Base-by-base conservation (phyloP, 2,797 vertebrate genomes). In the Labeo calbasu region DNA sequence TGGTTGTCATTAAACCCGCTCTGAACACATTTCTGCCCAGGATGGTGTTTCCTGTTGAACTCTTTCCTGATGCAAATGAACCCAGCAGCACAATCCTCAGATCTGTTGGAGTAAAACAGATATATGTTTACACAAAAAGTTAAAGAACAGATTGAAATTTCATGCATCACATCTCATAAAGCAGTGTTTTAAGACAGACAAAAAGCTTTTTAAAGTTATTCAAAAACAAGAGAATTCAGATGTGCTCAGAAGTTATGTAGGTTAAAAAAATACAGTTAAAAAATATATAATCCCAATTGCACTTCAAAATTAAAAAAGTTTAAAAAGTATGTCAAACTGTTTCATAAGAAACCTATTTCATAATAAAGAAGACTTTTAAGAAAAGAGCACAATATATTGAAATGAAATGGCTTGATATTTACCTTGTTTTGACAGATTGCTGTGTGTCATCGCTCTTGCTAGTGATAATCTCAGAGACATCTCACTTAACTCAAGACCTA, bases 11-110 rank as follows among this genome's bases (percentile, higher is more conserved):
- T 8, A 25, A 11, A 8, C 14, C 19, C 0, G 36, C 36, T 25
- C 1, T 12, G 23, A 82, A 82, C 3, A 10, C 53, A 2, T 82
- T 15, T 59, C 53, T 48, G 1, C 55, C 53, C 55, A 82, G 55
- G 69, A 82, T 82, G 53, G 80, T 82, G 80, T 82, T 82, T 63
- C 40, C 80, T 1, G 80, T 14, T 28, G 61, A 63, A 15, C 61
- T 63, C 14, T 63, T 63, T 13, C 61, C 61, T 63, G 61, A 2
- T 48, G 6, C n/a, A 36, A 73, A 10, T 32, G 40, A 48, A 48
- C 68, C 80, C 68, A 82, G 36, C 4, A 82, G 69, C 4, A 82
- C 80, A 59, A 81, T 71, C 79, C 66, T 68, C 19, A 71, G 11
- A 2, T 19, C 79, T 23, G 43, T 36, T 43, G 8, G 43, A 32